Conservation (phyloP, 2,797 vertebrate genomes). For the Paedocypris micromegethes region DNA sequence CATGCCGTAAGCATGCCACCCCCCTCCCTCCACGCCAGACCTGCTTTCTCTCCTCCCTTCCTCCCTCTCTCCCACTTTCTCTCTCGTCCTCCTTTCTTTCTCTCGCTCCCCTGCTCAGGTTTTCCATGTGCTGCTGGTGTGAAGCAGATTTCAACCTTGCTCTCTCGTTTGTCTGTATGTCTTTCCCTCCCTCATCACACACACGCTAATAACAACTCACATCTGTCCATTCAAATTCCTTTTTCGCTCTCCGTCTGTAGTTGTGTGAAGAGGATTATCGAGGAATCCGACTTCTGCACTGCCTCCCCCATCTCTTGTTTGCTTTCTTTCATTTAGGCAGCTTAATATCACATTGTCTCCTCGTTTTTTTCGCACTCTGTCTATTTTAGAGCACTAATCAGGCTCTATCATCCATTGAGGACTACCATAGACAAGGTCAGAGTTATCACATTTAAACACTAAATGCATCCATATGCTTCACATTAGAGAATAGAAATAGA, state of each 20-base stretch:
- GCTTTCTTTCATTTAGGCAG: slow-evolving; percentile 28
- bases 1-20: slow-evolving; percentile 62
- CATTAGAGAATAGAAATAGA: too few relatives aligned
- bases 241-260: neutral
- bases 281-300: neutral
- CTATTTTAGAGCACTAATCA: slow-evolving; percentile 21
- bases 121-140: slow-evolving; percentile 35
- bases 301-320: neutral
- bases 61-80: slow-evolving; percentile 58
- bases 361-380: slow-evolving; percentile 44
- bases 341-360: slow-evolving; percentile 50
- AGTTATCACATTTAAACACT: too few relatives aligned
- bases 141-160: slow-evolving; percentile 41
- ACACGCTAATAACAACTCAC: slow-evolving; percentile 10
- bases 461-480: too few relatives aligned
- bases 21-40: slow-evolving; percentile 36
- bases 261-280: slow-evolving; percentile 1
- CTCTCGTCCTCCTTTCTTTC: slow-evolving; percentile 47
- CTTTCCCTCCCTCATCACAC: neutral
- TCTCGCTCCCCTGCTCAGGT: slow-evolving; percentile 44
- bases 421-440: too few relatives aligned
- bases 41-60: slow-evolving; percentile 44
- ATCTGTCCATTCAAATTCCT: slow-evolving; percentile 1
- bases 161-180: slow-evolving; percentile 12
- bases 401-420: neutral